Evolutionary conservation across 2,113 vertebrate genomes (phyloP).

Genomic region (Channa maculata): DNA sequence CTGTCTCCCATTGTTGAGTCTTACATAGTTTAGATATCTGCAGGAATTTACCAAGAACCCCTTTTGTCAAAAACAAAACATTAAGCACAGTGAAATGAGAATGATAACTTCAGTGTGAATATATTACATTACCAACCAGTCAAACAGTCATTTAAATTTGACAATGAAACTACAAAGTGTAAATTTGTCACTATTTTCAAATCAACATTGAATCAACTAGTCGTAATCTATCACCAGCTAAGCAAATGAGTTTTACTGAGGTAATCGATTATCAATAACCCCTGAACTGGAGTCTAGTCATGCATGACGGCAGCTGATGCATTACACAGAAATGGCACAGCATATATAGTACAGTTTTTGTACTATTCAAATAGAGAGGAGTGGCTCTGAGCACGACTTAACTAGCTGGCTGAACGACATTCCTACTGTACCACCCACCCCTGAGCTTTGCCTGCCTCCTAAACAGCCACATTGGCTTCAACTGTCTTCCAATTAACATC

Average conservation of each 20-base stretch:
- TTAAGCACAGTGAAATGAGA: background rate
- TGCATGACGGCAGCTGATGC: slow-evolving; percentile 28
- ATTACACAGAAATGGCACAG: background rate
- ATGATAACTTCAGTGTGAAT: background rate
- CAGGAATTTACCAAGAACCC: background rate
- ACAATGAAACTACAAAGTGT: no score
- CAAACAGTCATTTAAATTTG: background rate
- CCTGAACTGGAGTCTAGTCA: slow-evolving; percentile 9
- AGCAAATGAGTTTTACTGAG: slow-evolving; percentile 19
- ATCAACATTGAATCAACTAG: background rate
- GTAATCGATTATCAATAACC: slow-evolving; percentile 39
- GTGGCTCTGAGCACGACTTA: slow-evolving; percentile 59
- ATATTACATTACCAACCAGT: background rate
- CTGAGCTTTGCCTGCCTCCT: slow-evolving; percentile 47
- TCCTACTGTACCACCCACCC: slow-evolving; percentile 51
- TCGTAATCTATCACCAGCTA: slow-evolving; percentile 5
- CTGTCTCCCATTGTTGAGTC: background rate
- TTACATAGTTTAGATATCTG: background rate
- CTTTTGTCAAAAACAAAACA: background rate
- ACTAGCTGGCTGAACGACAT: slow-evolving; percentile 70
- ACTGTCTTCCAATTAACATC: slow-evolving; percentile 25
- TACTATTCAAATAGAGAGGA: slow-evolving; percentile 51
- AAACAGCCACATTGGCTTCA: slow-evolving; percentile 26
- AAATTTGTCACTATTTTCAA: background rate
- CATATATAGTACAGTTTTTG: slow-evolving; percentile 45